A percentile compares a stretch with the other conserved stretches of the same genome.
These are phyloP conservation scores for Agrotis segetum DNA, from an alignment of 2,888 invertebrate genomes.

Conservation along the genomic window DNA sequence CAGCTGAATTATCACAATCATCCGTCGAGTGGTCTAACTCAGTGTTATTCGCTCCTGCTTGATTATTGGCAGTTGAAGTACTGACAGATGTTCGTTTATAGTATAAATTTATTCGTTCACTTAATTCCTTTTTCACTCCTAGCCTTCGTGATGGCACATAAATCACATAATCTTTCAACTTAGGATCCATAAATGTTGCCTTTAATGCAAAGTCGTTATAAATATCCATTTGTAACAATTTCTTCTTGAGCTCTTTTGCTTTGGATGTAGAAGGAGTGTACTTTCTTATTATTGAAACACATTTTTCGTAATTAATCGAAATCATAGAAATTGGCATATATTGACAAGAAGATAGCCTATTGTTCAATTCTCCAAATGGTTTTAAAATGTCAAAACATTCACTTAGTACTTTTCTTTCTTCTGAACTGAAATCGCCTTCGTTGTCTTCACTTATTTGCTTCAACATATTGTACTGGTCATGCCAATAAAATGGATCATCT, in stretches of 20 bases:
- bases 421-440: constrained; percentile 3
- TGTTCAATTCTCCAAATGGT: constrained; percentile 7
- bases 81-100: not conserved
- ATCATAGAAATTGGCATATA: not conserved
- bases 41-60: not conserved
- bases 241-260: not conserved
- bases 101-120: not conserved
- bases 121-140: not conserved
- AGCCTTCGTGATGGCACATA: too few relatives aligned
- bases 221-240: not conserved
- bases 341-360: not conserved
- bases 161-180: too few relatives aligned
- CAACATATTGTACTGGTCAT: not conserved
- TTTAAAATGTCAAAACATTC: constrained; percentile 12
- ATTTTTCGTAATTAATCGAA: not conserved
- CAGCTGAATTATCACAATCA: not conserved
- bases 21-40: not conserved
- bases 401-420: constrained; percentile 3
- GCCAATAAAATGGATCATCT: not conserved
- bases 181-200: not conserved
- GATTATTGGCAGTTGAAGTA: not conserved
- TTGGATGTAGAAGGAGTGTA: not conserved
- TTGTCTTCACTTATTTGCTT: constrained; percentile 2
- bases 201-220: too few relatives aligned
- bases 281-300: not conserved